Conservation (phyloP, 2,888 invertebrate species). For the Exephanes ischioxanthus region DNA sequence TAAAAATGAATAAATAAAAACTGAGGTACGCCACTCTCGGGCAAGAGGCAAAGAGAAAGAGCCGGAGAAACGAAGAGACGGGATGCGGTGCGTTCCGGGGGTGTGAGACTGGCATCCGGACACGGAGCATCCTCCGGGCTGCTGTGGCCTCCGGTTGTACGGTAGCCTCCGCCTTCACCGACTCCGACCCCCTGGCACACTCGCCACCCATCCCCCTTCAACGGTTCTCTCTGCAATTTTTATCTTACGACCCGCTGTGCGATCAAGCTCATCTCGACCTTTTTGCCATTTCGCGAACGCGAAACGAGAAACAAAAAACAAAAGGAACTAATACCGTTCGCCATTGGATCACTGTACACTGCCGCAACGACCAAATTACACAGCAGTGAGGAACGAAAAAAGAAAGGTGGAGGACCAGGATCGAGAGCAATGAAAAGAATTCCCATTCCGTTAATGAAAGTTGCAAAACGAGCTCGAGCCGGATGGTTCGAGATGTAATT, state of each 20-base stretch:
- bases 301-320: not conserved
- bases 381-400: not conserved
- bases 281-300: slow-evolving; percentile 13
- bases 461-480: not conserved
- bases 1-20: slow-evolving; percentile 63
- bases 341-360: not conserved
- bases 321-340: not conserved
- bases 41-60: slow-evolving; percentile 20
- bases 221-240: slow-evolving; percentile 27
- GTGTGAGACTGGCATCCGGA: slow-evolving; percentile 42
- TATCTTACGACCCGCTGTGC: slow-evolving; percentile 23
- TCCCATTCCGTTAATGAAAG: slow-evolving; percentile 9
- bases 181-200: slow-evolving; percentile 5
- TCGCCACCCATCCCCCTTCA: not conserved
- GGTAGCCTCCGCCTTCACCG: slow-evolving; percentile 12
- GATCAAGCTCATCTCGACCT: slow-evolving; percentile 37
- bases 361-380: slow-evolving; percentile 12
- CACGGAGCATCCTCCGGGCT: slow-evolving; percentile 31
- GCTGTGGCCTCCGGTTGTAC: not conserved
- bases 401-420: not conserved
- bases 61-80: slow-evolving; percentile 14
- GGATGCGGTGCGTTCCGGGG: slow-evolving; percentile 15
- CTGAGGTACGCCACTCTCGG: slow-evolving; percentile 37
- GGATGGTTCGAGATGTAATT: not conserved
- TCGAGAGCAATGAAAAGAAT: slow-evolving; percentile 3